These are phyloP conservation scores for Eublepharis macularius DNA, from an alignment of 2,113 vertebrate genomes.

Conservation along the genomic window DNA sequence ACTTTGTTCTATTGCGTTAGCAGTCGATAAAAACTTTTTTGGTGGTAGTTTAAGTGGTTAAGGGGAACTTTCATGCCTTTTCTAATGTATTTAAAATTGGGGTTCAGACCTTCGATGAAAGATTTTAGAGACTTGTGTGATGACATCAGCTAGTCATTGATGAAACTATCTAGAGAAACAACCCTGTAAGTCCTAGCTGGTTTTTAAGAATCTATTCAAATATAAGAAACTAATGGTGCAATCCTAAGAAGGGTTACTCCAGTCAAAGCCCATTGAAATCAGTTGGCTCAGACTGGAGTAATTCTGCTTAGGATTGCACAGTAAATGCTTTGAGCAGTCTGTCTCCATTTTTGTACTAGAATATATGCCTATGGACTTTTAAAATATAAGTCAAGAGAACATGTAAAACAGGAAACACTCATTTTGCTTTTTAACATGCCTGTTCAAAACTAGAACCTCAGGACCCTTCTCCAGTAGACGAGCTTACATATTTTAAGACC, in stretches of 20 bases:
- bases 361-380: background rate
- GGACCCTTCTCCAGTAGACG: background rate
- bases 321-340: background rate
- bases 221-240: background rate
- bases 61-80: background rate
- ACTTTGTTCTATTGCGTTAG: slow-evolving; percentile 55
- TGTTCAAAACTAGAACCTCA: background rate
- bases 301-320: no score
- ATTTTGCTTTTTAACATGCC: background rate
- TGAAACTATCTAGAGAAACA: background rate
- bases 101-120: background rate
- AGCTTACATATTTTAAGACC: background rate
- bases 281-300: no score
- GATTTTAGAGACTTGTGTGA: fast-evolving
- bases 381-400: background rate
- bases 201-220: background rate
- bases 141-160: background rate
- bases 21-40: slow-evolving; percentile 30
- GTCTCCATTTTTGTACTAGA: background rate
- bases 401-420: background rate
- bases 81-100: background rate
- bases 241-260: no score
- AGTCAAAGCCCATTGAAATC: no score
- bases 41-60: background rate
- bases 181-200: background rate